Evolutionary conservation across 2,888 invertebrate genomes (phyloP).

Genomic region (Mythimna pallens): DNA sequence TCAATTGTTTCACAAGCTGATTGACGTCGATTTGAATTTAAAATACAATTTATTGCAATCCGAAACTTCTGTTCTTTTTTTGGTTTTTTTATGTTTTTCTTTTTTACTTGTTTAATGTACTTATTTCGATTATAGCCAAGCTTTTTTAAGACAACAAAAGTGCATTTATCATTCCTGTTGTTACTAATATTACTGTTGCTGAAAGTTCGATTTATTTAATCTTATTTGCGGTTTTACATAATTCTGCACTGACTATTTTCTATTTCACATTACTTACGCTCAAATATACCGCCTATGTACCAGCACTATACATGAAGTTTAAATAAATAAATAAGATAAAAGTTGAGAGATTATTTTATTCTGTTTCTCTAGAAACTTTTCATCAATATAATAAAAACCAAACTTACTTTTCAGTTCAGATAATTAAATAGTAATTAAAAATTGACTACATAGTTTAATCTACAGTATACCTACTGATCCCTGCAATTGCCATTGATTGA

Average conservation of each 20-base stretch:
- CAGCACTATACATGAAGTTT: too few relatives aligned
- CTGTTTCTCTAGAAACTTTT: neutral
- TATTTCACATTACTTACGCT: neutral
- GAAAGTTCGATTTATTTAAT: neutral
- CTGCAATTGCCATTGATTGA: slow-evolving; percentile 18
- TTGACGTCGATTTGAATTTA: slow-evolving; percentile 25
- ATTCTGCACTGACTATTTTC: slow-evolving; percentile 1
- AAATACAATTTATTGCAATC: slow-evolving; percentile 8
- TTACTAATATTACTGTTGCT: too few relatives aligned
- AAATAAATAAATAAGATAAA: neutral
- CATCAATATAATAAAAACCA: neutral
- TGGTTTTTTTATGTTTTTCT: neutral
- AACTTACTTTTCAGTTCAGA: neutral
- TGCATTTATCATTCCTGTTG: too few relatives aligned
- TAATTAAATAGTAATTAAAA: neutral
- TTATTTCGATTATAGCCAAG: neutral
- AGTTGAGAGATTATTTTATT: neutral
- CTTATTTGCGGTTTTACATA: slow-evolving; percentile 11
- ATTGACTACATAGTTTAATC: slow-evolving; percentile 5
- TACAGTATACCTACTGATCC: neutral
- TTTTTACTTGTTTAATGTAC: neutral
- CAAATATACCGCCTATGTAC: too few relatives aligned
- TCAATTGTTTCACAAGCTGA: slow-evolving; percentile 21
- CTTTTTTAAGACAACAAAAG: neutral
- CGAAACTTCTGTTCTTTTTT: neutral